These are phyloP conservation scores for Ericerus pela DNA, from an alignment of 1,140 invertebrate genomes.

Conservation along the genomic window DNA sequence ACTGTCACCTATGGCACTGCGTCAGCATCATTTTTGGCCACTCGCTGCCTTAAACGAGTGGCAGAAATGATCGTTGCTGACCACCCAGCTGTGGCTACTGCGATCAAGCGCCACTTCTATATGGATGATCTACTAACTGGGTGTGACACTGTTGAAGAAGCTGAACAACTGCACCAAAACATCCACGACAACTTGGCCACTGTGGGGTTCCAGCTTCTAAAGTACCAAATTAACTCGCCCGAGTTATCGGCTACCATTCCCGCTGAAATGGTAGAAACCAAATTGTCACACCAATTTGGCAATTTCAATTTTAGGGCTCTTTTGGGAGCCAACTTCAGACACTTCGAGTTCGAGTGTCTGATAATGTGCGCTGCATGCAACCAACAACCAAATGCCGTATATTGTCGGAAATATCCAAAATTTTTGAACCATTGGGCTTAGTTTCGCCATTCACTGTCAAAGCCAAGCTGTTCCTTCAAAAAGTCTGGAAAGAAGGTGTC, in stretches of 20 bases:
- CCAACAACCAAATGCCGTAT: not conserved
- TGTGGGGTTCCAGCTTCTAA: constrained; percentile 1
- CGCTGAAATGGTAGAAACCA: not conserved
- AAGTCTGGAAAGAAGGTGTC: not conserved
- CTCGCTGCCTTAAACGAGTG: not conserved
- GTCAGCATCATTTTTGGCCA: not conserved
- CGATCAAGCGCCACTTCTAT: not conserved
- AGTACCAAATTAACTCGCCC: not conserved
- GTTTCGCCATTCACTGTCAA: not conserved
- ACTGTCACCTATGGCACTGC: not conserved
- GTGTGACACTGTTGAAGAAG: not conserved
- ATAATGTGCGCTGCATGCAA: too few relatives aligned
- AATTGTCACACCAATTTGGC: too few relatives aligned
- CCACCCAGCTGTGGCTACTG: not conserved
- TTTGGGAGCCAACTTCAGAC: too few relatives aligned
- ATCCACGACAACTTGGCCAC: not conserved
- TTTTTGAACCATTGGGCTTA: constrained; percentile 9
- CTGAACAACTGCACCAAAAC: not conserved
- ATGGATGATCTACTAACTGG: constrained; percentile 12
- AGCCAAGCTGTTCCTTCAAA: constrained; percentile 3
- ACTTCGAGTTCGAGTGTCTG: too few relatives aligned
- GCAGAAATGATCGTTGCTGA: not conserved
- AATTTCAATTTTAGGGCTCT: too few relatives aligned
- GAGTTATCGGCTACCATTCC: not conserved
- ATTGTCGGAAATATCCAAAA: not conserved